Percentiles rank a stretch among this genome's conserved stretches.
Evolutionary conservation across 2,113 vertebrate species (phyloP).

Genomic region (Reinhardtius hippoglossoides): DNA sequence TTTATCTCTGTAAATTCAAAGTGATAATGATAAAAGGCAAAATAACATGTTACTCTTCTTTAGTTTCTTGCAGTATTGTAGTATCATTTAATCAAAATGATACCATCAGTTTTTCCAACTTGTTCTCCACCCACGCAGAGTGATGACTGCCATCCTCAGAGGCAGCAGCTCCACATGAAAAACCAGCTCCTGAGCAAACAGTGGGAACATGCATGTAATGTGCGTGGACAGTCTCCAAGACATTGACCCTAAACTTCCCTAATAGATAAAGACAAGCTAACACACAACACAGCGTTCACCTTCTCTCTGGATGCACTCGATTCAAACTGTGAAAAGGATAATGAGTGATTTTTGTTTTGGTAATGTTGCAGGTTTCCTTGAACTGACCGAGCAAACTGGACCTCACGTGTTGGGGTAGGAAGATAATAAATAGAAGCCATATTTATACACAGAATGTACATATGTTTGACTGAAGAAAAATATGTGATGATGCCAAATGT

Average conservation of each 20-base stretch:
- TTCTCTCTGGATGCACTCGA: conserved; percentile 32
- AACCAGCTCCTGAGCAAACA: conserved; percentile 56
- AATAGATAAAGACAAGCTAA: conserved; percentile 71
- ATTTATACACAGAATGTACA: conserved; percentile 11
- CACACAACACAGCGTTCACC: conserved; percentile 48
- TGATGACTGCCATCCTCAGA: conserved; percentile 33
- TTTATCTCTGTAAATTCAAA: not conserved
- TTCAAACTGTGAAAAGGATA: conserved; percentile 41
- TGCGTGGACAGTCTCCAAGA: conserved; percentile 64
- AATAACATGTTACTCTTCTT: not conserved
- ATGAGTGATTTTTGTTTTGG: conserved; percentile 66
- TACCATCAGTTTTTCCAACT: not conserved
- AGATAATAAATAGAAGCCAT: conserved; percentile 24
- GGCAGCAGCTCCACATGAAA: conserved; percentile 69
- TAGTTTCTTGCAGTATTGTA: not conserved
- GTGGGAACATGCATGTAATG: conserved; percentile 62
- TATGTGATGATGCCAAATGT: not conserved
- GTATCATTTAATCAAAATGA: not conserved
- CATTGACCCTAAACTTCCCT: conserved; percentile 67
- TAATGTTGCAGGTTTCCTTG: conserved; percentile 58
- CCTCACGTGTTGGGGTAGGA: conserved; percentile 9
- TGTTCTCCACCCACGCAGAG: conserved; percentile 21
- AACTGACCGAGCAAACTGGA: conserved; percentile 44
- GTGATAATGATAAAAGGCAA: not conserved
- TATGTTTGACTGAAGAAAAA: conserved; percentile 21